Evolutionary conservation across 92 coral and sea anemone species (phyloP).

Genomic region (Blastomussa wellsi): DNA sequence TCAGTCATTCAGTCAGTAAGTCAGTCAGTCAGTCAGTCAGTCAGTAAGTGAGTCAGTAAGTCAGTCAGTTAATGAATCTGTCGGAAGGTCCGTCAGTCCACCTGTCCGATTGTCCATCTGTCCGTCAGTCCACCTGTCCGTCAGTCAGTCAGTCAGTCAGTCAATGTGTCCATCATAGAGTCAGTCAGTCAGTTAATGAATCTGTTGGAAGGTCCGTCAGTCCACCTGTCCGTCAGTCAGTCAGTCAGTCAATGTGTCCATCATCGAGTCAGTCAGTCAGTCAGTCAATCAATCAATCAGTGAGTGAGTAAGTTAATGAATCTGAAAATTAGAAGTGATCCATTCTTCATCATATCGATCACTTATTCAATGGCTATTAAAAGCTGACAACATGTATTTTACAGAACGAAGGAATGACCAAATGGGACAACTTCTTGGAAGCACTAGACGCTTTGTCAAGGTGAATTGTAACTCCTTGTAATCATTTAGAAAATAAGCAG

Average conservation of each 20-base stretch:
- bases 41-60: neutral
- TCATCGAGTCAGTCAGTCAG: neutral
- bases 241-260: neutral
- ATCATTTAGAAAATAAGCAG: neutral
- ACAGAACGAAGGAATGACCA: constrained; percentile 73
- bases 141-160: neutral
- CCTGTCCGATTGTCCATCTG: neutral
- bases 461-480: constrained; percentile 28
- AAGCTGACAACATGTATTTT: neutral
- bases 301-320: neutral
- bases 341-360: neutral
- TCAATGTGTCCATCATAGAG: neutral
- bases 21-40: neutral
- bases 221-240: neutral
- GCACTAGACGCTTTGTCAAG: constrained; percentile 93
- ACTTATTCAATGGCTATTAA: neutral
- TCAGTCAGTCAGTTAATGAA: neutral
- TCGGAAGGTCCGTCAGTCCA: neutral
- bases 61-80: neutral
- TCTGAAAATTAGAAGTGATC: neutral
- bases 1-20: neutral
- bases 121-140: neutral
- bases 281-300: neutral
- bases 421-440: constrained; percentile 88
- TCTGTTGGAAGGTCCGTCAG: too few species aligned